Base-by-base conservation (phyloP, 1,140 invertebrate species). In the Sminthurinus signatus region DNA sequence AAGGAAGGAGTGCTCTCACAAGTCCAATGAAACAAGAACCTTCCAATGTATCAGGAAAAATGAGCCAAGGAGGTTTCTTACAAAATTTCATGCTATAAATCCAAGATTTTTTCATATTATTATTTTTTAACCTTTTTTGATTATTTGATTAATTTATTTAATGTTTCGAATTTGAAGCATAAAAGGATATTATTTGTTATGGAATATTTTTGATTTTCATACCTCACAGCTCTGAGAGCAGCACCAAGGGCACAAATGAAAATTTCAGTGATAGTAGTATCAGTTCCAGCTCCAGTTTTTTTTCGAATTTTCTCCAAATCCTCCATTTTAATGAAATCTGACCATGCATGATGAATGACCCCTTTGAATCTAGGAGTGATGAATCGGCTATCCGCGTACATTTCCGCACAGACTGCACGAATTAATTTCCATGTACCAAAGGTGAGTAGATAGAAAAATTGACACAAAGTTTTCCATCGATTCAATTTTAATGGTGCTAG, bases 1-100 rank as follows among this genome's bases (percentile, higher is more conserved):
- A 68, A 14, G 69, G 69, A 8, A 71, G 14, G 14, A 71, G 4
- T 15, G 64, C 60, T 27, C 46, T 55, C 4, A 68, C 62, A 8
- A 68, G 43, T 17, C 69, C 69, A 21, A 71, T 19, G 10, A 43
- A n/a, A 2, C 64, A 17, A 27, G 31, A 19, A 2, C 60, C 32
- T 15, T 60, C 43, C 23, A 52, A 36, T 10, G 50, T 44, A 17
- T 36, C 28, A 48, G 23, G 31, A 23, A 50, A 31, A 28, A 27
- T n/a, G 15, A 36, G 21, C 29, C 23, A 36, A 4, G 28, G 15
- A 4, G 61, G 65, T 60, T 43, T 60, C 28, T 29, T 61, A 52
- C 50, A 52, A 23, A 19, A 52, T 52, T 52, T n/a, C n/a, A n/a
- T n/a, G n/a, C n/a, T n/a, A n/a, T n/a, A n/a, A n/a, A n/a, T n/a